Evolutionary conservation across 2,113 vertebrate species (phyloP).

Genomic region (Pantherophis guttatus): DNA sequence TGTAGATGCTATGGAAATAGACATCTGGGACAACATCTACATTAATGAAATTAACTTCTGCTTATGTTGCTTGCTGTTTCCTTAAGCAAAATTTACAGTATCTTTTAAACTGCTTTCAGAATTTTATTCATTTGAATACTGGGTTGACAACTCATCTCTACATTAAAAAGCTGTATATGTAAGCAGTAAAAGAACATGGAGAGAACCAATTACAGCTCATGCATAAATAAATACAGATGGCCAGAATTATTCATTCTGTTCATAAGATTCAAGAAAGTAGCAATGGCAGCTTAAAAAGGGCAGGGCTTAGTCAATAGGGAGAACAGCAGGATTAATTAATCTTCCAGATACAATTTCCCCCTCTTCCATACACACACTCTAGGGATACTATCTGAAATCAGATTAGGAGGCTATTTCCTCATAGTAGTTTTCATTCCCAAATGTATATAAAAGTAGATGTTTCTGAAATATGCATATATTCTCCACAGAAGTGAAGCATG

Average conservation of each 20-base stretch:
- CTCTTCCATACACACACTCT: neutral
- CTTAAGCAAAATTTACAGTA: slow-evolving; percentile 52
- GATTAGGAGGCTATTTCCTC: neutral
- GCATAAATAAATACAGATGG: slow-evolving; percentile 63
- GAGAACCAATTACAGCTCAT: slow-evolving; percentile 35
- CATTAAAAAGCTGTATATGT: slow-evolving; percentile 60
- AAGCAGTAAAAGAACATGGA: slow-evolving; percentile 46
- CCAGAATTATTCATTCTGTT: slow-evolving; percentile 27
- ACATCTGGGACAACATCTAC: slow-evolving; percentile 45
- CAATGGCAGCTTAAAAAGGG: accelerated
- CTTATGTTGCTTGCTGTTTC: slow-evolving; percentile 56
- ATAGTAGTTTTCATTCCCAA: neutral
- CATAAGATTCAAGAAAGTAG: slow-evolving; percentile 16
- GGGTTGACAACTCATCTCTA: slow-evolving; percentile 57
- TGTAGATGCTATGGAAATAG: slow-evolving; percentile 46
- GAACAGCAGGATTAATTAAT: neutral
- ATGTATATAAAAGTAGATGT: neutral
- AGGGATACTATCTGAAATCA: neutral
- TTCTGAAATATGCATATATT: neutral
- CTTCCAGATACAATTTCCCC: neutral
- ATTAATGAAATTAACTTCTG: slow-evolving; percentile 54
- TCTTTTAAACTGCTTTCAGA: slow-evolving; percentile 55
- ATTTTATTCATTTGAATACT: slow-evolving; percentile 59
- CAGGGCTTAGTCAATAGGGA: neutral
- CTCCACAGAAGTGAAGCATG: neutral